phyloP scores from a whole-genome alignment of 2,797 vertebrate species.

The Bradypodion ventrale region DNA sequence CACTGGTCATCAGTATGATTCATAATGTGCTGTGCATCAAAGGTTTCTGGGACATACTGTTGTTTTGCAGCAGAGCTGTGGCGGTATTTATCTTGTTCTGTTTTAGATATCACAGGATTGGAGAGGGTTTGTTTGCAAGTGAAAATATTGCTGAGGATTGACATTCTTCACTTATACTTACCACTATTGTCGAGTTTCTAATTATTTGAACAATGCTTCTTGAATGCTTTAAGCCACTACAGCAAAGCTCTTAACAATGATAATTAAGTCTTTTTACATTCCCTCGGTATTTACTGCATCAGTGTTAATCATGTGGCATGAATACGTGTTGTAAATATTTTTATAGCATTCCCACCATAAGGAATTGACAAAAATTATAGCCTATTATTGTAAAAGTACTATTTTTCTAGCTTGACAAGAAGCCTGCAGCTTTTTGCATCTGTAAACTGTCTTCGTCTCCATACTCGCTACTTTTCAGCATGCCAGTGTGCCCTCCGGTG shows the following conservation, averaged over 20 bases:
- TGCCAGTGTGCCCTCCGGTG: no score
- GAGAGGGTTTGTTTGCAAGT: not conserved
- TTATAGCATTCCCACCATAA: slow-evolving; percentile 40
- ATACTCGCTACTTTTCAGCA: slow-evolving; percentile 14
- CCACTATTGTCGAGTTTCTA: not conserved
- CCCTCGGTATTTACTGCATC: slow-evolving; percentile 22
- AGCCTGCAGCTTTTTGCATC: slow-evolving; percentile 33
- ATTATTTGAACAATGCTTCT: not conserved
- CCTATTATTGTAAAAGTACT: slow-evolving; percentile 53
- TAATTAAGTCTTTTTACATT: slow-evolving; percentile 35
- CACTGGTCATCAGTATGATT: not conserved
- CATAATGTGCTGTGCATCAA: not conserved
- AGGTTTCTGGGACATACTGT: not conserved
- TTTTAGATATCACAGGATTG: not conserved
- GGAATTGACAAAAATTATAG: slow-evolving; percentile 49
- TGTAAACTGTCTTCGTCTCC: not conserved
- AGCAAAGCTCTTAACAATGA: slow-evolving; percentile 10
- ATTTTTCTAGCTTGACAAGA: slow-evolving; percentile 37
- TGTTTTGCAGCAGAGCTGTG: not conserved
- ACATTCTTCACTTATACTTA: not conserved
- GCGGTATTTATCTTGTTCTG: not conserved
- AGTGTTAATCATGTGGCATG: slow-evolving; percentile 31
- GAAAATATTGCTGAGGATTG: not conserved
- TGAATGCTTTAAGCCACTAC: not conserved
- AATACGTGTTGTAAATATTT: slow-evolving; percentile 32